Base-by-base conservation (phyloP, 2,888 invertebrate species). In the Psylliodes chrysocephalus region DNA sequence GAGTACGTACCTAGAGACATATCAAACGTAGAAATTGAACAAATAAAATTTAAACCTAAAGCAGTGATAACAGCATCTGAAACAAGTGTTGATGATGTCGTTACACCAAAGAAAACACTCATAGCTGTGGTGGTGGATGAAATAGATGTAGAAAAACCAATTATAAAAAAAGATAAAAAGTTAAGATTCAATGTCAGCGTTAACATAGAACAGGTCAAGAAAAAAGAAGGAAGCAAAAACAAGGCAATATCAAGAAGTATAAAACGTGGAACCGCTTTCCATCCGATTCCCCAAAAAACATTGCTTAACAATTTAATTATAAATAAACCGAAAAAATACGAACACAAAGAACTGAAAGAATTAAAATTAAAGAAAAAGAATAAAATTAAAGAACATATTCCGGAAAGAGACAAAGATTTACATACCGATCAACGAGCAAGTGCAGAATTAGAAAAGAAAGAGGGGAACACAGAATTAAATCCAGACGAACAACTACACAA, bases 131-230 rank as follows among this genome's bases (percentile, higher is more conserved):
- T 84, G 55, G 81, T 88, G 30, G 87, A 87, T 74, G 84, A 88
- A 73, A 81, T 87, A 4, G 84, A 84, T 19, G 87, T 90, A 12
- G 88, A 89, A 78, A 89, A 89, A 81, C 85, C 84, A 51, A 75
- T 73, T 55, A 71, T 68, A 19, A 75, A 78, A 56, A 74, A 71
- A 18, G 70, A 73, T 6, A 80, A 78, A 51, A 81, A 79, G 64
- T 79, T 81, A 30, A 80, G 78, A 62, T 79, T 79, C 47, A 81
- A 81, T 68, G 80, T 82, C n/a, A 77, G 75, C n/a, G 80, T 82
- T 8, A 78, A 79, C 62, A 74, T 77, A 17, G 69, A 70, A 49
- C 68, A 71, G 28, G 57, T 8, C 17, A 59, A 51, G 28, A 44
- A 55, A 55, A 18, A 40, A 18, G 4, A 22, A 33, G 12, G 22